phyloP scores from a whole-genome alignment of 2,797 vertebrate species.

The Crax fasciolata region DNA sequence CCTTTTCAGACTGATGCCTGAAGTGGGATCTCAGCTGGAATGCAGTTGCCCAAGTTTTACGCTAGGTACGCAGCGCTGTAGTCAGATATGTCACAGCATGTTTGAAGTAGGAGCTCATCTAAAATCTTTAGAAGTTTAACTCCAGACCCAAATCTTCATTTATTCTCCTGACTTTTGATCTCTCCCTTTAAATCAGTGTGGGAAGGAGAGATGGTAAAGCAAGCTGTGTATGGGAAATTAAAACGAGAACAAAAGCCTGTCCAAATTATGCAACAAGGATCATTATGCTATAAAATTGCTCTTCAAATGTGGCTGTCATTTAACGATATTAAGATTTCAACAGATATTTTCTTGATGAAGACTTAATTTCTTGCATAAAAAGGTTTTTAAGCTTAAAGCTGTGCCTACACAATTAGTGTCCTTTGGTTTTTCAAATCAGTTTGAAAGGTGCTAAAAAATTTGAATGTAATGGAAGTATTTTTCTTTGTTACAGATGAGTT shows the following conservation, averaged over 20 bases:
- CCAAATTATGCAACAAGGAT: constrained; percentile 79
- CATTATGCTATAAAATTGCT: constrained; percentile 82
- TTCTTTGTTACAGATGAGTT: neutral
- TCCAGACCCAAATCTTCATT: constrained; percentile 37
- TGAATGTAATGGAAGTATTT: constrained; percentile 10
- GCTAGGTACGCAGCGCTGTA: neutral
- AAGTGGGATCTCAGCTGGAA: neutral
- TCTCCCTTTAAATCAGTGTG: constrained; percentile 63
- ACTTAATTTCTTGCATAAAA: constrained; percentile 60
- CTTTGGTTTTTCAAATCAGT: constrained; percentile 2
- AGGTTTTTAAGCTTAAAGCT: constrained; percentile 41
- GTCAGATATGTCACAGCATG: neutral
- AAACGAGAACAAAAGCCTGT: constrained; percentile 80
- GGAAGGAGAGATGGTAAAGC: constrained; percentile 69
- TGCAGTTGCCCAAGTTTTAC: neutral
- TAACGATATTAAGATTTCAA: constrained; percentile 73
- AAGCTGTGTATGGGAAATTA: constrained; percentile 67
- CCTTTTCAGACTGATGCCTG: neutral
- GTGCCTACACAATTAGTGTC: constrained; percentile 46
- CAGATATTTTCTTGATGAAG: constrained; percentile 73
- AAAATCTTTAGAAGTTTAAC: constrained; percentile 47
- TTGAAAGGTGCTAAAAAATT: constrained; percentile 5
- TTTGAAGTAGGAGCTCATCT: constrained; percentile 35
- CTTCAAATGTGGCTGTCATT: constrained; percentile 78
- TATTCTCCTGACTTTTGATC: constrained; percentile 43